Base-by-base conservation (phyloP, 1,140 invertebrate species). In the Acromyrmex charruanus region DNA sequence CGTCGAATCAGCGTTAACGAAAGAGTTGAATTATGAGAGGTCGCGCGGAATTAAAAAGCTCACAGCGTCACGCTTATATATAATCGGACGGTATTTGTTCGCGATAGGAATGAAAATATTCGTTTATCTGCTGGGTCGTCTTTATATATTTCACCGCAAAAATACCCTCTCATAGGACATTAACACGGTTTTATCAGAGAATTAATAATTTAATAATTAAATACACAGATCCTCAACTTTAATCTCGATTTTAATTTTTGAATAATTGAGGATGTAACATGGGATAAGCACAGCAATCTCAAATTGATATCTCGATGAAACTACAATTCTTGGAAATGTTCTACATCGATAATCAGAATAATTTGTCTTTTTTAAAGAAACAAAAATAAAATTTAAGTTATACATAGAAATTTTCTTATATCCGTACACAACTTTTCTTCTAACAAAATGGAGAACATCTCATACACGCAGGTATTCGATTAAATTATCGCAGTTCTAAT, bases 1-100 rank as follows among this genome's bases (percentile, higher is more conserved):
- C 86, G 81, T 90, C 77, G 89, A 90, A 87, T 89, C 89, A 90
- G 89, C 88, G 72, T 87, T 89, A 90, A 90, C 88, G 85, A 87
- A 77, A 61, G 59, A 82, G 65, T 59, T 51, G 44, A 69, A 58
- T 69, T 77, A 85, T 25, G 77, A 69, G 77, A 51, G 66, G 35
- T 79, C 28, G 44, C 69, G 68, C 44, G 79, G 59, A 89, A 90
- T 89, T 90, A 84, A 86, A 77, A 74, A 77, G 85, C 80, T 61
- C 69, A 39, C 39, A 9, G 39, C 58, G n/a, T 75, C 58, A 51
- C 28, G 10, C 80, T 35, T 69, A 18, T 51, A 35, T 59, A 49
- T 75, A 84, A 84, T 84, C 69, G 69, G 69, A 25, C 25, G 18
- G 53, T 53, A 72, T 75, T 84, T 61, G 69, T 31, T 55, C 69